These are phyloP conservation scores for Magallana ariakensis DNA, from an alignment of 1,140 invertebrate species.

Conservation along the genomic window DNA sequence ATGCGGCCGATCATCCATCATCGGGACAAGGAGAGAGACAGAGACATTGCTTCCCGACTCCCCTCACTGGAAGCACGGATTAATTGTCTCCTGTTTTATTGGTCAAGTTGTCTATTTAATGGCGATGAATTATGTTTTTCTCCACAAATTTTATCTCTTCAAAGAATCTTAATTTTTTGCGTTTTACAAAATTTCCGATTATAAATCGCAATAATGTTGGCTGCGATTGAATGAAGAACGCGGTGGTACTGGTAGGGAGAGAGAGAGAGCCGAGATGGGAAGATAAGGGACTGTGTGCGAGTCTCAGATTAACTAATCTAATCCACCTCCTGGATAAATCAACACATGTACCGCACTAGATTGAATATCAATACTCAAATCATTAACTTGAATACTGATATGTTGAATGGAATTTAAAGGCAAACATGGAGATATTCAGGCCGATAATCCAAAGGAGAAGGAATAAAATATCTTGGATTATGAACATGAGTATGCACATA, in stretches of 20 bases:
- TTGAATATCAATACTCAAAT: neutral
- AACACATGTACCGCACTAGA: neutral
- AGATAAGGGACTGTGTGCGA: slow-evolving; percentile 10
- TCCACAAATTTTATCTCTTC: slow-evolving; percentile 29
- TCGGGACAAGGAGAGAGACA: neutral
- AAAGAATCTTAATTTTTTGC: slow-evolving; percentile 3
- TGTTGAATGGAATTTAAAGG: neutral
- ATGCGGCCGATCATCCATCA: slow-evolving; percentile 24
- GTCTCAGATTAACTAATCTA: neutral
- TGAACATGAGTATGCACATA: no score
- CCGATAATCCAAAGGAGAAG: no score
- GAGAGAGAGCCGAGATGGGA: neutral
- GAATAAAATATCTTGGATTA: no score
- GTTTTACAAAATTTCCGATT: slow-evolving; percentile 17
- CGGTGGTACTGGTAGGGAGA: no score
- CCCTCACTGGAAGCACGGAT: slow-evolving; percentile 8
- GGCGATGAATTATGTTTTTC: slow-evolving; percentile 26
- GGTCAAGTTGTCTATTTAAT: slow-evolving; percentile 25
- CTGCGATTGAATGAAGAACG: neutral
- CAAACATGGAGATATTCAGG: neutral
- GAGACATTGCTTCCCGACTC: neutral
- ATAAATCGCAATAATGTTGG: slow-evolving; percentile 3
- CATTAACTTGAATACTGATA: slow-evolving; percentile 1
- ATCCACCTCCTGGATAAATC: slow-evolving; percentile 4
- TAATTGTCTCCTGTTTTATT: slow-evolving; percentile 35